Percentiles rank a stretch among this genome's conserved stretches.
Conservation (phyloP, 2,113 vertebrate genomes). For the Epinephelus moara region DNA sequence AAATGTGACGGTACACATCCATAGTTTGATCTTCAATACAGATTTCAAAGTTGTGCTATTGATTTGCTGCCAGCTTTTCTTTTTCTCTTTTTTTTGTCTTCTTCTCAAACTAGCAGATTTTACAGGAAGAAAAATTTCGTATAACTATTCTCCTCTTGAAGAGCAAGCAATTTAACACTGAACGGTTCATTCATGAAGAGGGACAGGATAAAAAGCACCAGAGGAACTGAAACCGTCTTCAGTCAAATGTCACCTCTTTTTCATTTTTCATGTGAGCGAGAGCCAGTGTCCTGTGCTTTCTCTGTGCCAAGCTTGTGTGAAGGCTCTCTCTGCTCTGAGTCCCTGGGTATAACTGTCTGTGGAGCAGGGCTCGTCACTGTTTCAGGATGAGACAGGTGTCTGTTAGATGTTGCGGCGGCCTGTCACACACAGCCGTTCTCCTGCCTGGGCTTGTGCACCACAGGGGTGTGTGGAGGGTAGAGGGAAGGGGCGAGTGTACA, state of each 20-base stretch:
- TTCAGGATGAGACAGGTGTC: slow-evolving; percentile 68
- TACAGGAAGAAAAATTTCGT: slow-evolving; percentile 60
- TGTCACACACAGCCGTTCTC: slow-evolving; percentile 92
- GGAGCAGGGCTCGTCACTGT: slow-evolving; percentile 54
- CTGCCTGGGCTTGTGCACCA: slow-evolving; percentile 95
- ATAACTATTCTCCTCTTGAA: slow-evolving; percentile 68
- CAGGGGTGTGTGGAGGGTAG: slow-evolving; percentile 91
- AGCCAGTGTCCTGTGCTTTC: slow-evolving; percentile 59
- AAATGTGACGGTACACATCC: slow-evolving; percentile 76
- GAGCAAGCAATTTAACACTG: slow-evolving; percentile 79
- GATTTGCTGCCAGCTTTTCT: slow-evolving; percentile 58
- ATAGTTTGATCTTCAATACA: slow-evolving; percentile 66
- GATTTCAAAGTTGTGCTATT: slow-evolving; percentile 79
- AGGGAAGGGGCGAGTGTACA: slow-evolving; percentile 98
- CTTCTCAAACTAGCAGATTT: slow-evolving; percentile 63
- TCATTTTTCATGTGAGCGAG: slow-evolving; percentile 49
- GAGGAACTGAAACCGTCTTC: slow-evolving; percentile 71
- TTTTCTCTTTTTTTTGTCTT: slow-evolving; percentile 52
- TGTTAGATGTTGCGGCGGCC: slow-evolving; percentile 36
- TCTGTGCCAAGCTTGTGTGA: slow-evolving; percentile 48
- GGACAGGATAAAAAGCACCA: slow-evolving; percentile 75
- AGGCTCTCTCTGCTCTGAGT: slow-evolving; percentile 55
- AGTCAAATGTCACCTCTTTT: slow-evolving; percentile 70
- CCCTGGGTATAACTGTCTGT: slow-evolving; percentile 66
- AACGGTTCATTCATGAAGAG: slow-evolving; percentile 73